Base-by-base conservation (phyloP, 2,888 invertebrate genomes). In the Hedychridium roseum region DNA sequence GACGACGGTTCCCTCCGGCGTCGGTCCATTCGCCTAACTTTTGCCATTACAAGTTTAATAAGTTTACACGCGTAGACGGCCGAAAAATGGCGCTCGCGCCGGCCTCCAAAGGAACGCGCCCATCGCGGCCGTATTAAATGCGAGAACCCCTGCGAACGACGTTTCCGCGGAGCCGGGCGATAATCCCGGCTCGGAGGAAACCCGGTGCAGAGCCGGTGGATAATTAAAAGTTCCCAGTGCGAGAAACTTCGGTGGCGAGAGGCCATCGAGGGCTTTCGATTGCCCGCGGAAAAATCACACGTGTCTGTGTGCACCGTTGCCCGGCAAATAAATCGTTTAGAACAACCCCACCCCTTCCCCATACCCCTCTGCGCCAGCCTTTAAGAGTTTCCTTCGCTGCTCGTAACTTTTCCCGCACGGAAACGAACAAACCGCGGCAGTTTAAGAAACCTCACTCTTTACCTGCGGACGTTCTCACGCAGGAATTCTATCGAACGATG, bases 1-100 rank as follows among this genome's bases (percentile, higher is more conserved):
- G 2, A 28, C 5, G 28, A n/a, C n/a, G n/a, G n/a, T n/a, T n/a
- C n/a, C n/a, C 20, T 3, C 20, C 20, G 20, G 11, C 20, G 20
- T 30, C 30, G 17, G 7, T 12, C 42, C 36, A 15, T 11, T 11
- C 32, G 18, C 39, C 28, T 65, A 75, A 75, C 74, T 75, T 74
- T 75, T 66, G 71, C 73, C 69, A 74, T 75, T 75, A 74, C 71
- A 74, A 75, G 73, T 74, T 75, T 72, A 74, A 75, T 75, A 74
- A 74, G 73, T 75, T 75, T 70, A 71, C 62, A 68, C 59, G 64
- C 61, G 51, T 55, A 51, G 42, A 37, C 35, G 26, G 27, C 27
- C 3, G 5, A 28, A 11, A 14, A 14, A 28, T 28, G 14, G 5
- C n/a, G 28, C 28, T 14, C 28, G 11, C 11, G 28, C 28, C 11